Evolutionary conservation across 2,797 vertebrate species (phyloP).

Genomic region (Spondyliosoma cantharus): DNA sequence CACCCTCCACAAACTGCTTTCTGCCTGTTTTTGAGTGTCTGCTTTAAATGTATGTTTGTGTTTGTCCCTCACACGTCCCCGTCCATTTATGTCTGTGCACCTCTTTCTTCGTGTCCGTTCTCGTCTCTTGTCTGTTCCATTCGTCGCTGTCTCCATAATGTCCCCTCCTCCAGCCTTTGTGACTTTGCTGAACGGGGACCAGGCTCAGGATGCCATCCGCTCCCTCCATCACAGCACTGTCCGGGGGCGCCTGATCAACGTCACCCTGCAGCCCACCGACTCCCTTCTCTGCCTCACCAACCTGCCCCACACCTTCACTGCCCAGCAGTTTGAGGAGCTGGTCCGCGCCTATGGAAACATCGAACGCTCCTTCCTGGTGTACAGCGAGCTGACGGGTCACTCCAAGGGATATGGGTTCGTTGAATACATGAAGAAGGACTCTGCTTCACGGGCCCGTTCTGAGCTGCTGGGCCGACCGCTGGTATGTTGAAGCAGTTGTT

Average conservation of each 20-base stretch:
- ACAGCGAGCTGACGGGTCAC: constrained; percentile 91
- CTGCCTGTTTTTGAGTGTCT: constrained; percentile 66
- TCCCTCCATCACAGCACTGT: constrained; percentile 91
- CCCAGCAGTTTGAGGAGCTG: constrained; percentile 93
- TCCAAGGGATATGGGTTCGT: constrained; percentile 99
- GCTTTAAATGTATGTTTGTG: constrained; percentile 74
- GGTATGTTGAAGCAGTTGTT: constrained; percentile 59
- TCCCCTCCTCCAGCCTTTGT: constrained; percentile 92
- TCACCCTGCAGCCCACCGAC: constrained; percentile 96
- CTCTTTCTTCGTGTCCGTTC: constrained; percentile 66
- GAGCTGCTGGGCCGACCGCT: constrained; percentile 91
- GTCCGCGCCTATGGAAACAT: constrained; percentile 94
- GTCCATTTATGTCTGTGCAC: constrained; percentile 64
- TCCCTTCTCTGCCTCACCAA: constrained; percentile 96
- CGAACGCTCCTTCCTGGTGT: constrained; percentile 96
- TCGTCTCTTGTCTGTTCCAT: constrained; percentile 53
- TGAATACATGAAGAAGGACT: constrained; percentile 99
- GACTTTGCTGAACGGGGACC: constrained; percentile 95
- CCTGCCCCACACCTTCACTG: constrained; percentile 88
- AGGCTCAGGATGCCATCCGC: constrained; percentile 94
- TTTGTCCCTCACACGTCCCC: constrained; percentile 46
- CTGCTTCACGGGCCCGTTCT: constrained; percentile 92
- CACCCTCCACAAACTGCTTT: constrained; percentile 35
- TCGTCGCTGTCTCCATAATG: constrained; percentile 76
- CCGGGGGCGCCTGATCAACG: constrained; percentile 91